A percentile compares a stretch with the other conserved stretches of the same genome.
These are phyloP conservation scores for Anguilla marmorata DNA, from an alignment of 2,797 vertebrate species.

Conservation along the genomic window DNA sequence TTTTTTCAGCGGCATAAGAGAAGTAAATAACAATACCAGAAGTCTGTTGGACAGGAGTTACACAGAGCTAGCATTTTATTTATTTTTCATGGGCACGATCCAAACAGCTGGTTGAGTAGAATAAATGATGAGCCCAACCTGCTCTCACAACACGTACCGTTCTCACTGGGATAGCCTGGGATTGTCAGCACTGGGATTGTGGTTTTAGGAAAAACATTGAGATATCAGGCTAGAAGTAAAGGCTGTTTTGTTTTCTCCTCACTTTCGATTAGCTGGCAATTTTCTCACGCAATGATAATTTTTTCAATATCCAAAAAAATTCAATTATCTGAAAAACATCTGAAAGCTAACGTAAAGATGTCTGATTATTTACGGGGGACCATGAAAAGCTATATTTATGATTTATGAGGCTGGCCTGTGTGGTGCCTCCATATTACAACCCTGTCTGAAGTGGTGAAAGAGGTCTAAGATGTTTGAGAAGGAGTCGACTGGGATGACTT, in stretches of 20 bases:
- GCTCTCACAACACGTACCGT: not conserved
- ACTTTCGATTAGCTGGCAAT: not conserved
- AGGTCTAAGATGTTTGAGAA: not conserved
- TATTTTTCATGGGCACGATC: not conserved
- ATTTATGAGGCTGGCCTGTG: not conserved
- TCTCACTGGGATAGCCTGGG: too few relatives aligned
- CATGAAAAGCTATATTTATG: not conserved
- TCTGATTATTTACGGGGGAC: not conserved
- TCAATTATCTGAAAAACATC: not conserved
- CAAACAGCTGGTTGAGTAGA: not conserved
- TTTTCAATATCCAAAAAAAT: not conserved
- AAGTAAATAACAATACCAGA: not conserved
- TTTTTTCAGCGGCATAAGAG: not conserved
- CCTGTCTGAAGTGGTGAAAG: not conserved
- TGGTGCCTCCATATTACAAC: not conserved
- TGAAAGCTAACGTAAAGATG: not conserved
- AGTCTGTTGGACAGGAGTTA: not conserved
- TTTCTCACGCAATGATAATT: not conserved
- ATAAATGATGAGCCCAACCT: not conserved
- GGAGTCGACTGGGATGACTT: not conserved
- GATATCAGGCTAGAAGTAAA: not conserved
- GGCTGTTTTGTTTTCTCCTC: not conserved
- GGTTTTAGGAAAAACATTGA: not conserved
- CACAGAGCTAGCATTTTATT: not conserved
- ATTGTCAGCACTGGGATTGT: not conserved